phyloP scores from a whole-genome alignment of 2,113 vertebrate species.

The Trogon surrucura region DNA sequence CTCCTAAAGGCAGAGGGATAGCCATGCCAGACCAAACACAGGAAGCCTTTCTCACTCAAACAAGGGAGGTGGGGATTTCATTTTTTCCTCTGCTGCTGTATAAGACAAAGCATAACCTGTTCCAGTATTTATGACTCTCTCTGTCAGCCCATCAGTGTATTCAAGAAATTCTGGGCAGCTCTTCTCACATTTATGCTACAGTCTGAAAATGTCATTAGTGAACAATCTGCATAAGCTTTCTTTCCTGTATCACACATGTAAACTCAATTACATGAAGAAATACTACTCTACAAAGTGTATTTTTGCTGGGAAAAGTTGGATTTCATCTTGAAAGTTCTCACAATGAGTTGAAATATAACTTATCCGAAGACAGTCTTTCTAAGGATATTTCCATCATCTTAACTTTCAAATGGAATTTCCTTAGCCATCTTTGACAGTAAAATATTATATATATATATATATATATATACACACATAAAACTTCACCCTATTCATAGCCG shows the following conservation, averaged over 20 bases:
- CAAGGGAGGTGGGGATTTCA: neutral
- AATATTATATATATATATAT: neutral
- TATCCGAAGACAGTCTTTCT: neutral
- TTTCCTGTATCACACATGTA: slow-evolving; percentile 43
- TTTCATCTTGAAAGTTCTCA: slow-evolving; percentile 1
- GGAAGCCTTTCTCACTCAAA: slow-evolving; percentile 6
- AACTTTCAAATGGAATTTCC: slow-evolving; percentile 57
- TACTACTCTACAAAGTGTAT: neutral
- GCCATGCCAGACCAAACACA: neutral
- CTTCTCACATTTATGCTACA: neutral
- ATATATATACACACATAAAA: too few relatives aligned
- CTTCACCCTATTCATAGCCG: neutral
- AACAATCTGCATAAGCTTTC: neutral
- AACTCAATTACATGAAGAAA: slow-evolving; percentile 22
- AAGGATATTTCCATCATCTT: neutral
- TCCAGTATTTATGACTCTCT: slow-evolving; percentile 25
- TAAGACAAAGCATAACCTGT: slow-evolving; percentile 43
- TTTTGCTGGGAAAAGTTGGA: neutral
- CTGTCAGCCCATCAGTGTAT: slow-evolving; percentile 10
- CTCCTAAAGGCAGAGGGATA: neutral
- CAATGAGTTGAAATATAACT: neutral
- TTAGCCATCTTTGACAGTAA: neutral
- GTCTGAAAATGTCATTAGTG: slow-evolving; percentile 54
- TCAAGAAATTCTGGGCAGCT: neutral
- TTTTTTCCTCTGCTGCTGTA: slow-evolving; percentile 13